Base-by-base conservation (phyloP, 2,113 vertebrate genomes). In the Malurus elegans region DNA sequence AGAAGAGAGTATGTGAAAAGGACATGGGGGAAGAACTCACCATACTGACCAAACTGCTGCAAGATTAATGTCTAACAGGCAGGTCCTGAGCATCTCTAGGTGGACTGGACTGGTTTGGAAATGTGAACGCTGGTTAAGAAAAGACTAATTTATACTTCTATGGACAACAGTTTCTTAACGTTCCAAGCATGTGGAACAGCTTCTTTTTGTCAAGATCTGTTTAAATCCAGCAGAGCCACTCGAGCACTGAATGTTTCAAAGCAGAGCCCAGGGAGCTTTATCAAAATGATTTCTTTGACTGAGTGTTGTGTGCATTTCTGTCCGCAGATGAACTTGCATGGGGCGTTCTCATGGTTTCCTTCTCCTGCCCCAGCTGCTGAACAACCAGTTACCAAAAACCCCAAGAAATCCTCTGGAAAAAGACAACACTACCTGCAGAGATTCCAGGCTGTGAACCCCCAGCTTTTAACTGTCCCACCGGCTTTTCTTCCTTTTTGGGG, bases 401-500 rank as follows among this genome's bases (percentile, higher is more conserved):
- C 94, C 88, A 86, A 93, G 62, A 94, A 95, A 97, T 95, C 97
- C 97, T 97, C 97, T 94, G 96, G 92, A 94, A 96, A 96, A 93
- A 93, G 92, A 96, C 95, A 96, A 65, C 89, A 64, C 97, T 42
- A 89, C 88, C 95, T 86, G 90, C 76, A 60, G 83, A 64, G 83
- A 84, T 73, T 53, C 91, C 86, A 60, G 86, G 62, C 80, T 88
- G 79, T 1, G 44, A 58, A 65, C 58, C 67, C 34, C 34, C 78
- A 65, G 83, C 89, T 89, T 95, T 98, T 98, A 99, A 98, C 99
- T 99, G 98, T 99, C 99, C 99, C 99, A 99, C 86, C 99, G 98
- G 90, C 99, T 99, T 97, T 99, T 99, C 97, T 99, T 99, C 80
- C 99, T 98, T 80, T 99, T 99, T 31, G 99, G 99, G 32, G 99